These are phyloP conservation scores for Pseudopipra pipra DNA, from an alignment of 2,113 vertebrate genomes.

Conservation along the genomic window DNA sequence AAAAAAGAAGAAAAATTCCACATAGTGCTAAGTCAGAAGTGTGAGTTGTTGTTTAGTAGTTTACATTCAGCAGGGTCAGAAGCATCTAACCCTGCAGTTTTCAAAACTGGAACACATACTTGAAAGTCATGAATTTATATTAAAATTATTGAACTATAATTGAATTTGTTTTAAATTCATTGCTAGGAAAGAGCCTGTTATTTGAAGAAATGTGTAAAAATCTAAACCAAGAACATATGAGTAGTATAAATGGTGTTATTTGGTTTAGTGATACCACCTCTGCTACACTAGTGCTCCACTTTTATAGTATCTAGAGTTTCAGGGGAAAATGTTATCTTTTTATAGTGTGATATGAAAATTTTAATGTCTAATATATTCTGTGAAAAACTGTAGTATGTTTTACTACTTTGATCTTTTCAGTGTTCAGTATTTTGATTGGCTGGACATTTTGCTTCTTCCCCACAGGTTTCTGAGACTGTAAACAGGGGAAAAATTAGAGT, in stretches of 20 bases:
- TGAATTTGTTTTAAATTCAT: background rate
- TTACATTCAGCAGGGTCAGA: background rate
- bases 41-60: background rate
- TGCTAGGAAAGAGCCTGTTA: background rate
- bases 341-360: conserved; percentile 50
- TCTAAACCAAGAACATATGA: background rate
- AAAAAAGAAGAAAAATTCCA: background rate
- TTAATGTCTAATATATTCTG: conserved; percentile 28
- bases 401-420: conserved; percentile 52
- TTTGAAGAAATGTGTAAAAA: background rate
- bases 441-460: conserved; percentile 13
- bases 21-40: background rate
- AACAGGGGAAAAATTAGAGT: conserved; percentile 25
- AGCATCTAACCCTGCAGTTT: background rate
- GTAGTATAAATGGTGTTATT: conserved; percentile 17
- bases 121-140: background rate
- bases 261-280: background rate
- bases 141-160: background rate
- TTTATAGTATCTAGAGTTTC: background rate
- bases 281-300: background rate
- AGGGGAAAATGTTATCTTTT: conserved; percentile 50
- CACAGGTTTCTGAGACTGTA: conserved; percentile 27
- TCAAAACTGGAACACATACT: background rate
- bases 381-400: conserved; percentile 1
- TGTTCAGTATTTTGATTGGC: conserved; percentile 10